Percentiles rank a stretch among this genome's conserved stretches.
Evolutionary conservation across 2,888 invertebrate genomes (phyloP).

Genomic region (Drosophila macrospina): DNA sequence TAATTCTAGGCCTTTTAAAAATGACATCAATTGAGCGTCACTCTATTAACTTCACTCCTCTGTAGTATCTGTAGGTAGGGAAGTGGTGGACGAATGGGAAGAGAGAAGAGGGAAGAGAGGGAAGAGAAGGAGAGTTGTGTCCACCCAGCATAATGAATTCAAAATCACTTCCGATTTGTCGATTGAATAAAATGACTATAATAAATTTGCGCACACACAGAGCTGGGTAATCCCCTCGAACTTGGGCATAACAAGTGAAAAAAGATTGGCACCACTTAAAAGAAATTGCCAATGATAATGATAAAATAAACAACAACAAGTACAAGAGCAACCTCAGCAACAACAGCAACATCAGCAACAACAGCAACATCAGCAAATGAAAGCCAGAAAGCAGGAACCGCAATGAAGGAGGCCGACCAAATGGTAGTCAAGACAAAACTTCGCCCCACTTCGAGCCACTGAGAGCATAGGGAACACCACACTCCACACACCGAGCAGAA

Average conservation of each 20-base stretch:
- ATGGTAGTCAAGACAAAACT: slow-evolving; percentile 59
- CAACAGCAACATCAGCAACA: no score
- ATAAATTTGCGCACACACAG: slow-evolving; percentile 73
- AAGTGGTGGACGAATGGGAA: not conserved
- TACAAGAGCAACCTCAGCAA: slow-evolving; percentile 14
- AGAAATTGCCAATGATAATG: slow-evolving; percentile 82
- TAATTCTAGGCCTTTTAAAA: not conserved
- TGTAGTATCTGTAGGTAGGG: not conserved
- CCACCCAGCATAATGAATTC: slow-evolving; percentile 74
- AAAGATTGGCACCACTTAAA: slow-evolving; percentile 83
- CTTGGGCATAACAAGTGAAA: slow-evolving; percentile 76
- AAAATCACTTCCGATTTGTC: slow-evolving; percentile 84
- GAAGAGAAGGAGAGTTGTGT: slow-evolving; percentile 26
- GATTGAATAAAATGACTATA: slow-evolving; percentile 84
- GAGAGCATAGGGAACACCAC: slow-evolving; percentile 1
- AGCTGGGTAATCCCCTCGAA: slow-evolving; percentile 67
- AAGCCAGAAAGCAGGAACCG: slow-evolving; percentile 45
- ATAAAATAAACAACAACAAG: slow-evolving; percentile 75
- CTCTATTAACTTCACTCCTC: not conserved
- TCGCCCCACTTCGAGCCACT: slow-evolving; percentile 42
- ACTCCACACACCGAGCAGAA: not conserved
- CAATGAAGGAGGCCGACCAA: slow-evolving; percentile 51
- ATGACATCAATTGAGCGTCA: not conserved
- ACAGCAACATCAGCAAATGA: slow-evolving; percentile 40
- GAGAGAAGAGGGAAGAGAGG: not conserved